Percentiles rank a stretch among this genome's conserved stretches.
phyloP scores from a whole-genome alignment of 1,140 invertebrate genomes.

The Pemphigus obesinymphae region DNA sequence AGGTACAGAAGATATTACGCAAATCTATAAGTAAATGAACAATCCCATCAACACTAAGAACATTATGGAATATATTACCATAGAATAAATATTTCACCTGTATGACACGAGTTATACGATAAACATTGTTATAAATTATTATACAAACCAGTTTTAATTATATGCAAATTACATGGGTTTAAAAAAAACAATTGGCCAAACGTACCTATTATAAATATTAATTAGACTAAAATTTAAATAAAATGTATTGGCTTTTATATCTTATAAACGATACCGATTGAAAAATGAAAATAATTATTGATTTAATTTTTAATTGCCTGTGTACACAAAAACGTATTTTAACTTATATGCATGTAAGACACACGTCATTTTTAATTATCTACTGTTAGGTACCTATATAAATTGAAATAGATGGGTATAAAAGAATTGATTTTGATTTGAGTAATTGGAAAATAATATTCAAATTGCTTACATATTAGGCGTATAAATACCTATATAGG shows the following conservation, averaged over 20 bases:
- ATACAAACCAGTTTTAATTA: neutral
- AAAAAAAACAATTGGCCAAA: neutral
- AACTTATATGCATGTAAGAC: neutral
- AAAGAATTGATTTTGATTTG: no score
- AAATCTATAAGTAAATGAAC: neutral
- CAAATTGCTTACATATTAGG: no score
- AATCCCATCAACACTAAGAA: neutral
- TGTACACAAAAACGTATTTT: neutral
- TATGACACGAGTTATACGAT: neutral
- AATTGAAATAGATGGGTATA: no score
- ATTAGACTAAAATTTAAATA: neutral
- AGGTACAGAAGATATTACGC: no score
- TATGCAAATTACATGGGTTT: constrained; percentile 11
- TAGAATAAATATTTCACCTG: neutral
- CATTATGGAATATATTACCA: neutral
- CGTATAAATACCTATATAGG: no score
- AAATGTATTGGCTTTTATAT: neutral
- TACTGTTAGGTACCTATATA: no score
- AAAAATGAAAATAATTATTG: neutral
- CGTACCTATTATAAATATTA: neutral
- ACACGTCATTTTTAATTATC: neutral
- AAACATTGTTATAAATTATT: constrained; percentile 12
- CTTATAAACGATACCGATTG: neutral
- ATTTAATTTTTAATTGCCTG: no score
- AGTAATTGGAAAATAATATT: no score